A percentile compares a stretch with the other conserved stretches of the same genome.
Evolutionary conservation across 1,140 invertebrate genomes (phyloP).

Genomic region (Brachionus manjavacas): DNA sequence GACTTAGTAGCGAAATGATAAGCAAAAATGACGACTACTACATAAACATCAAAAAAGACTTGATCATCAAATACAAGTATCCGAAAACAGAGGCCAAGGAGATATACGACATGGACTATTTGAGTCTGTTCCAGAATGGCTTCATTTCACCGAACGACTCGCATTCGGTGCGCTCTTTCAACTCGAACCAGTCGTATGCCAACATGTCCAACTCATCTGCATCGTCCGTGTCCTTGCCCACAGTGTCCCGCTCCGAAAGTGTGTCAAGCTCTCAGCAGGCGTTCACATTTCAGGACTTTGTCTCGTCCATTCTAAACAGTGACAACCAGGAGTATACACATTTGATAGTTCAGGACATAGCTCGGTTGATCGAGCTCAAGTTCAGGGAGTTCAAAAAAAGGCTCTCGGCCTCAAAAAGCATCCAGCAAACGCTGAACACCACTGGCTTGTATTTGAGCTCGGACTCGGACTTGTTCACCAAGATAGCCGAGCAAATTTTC

Average conservation of each 20-base stretch:
- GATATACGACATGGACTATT: slow-evolving; percentile 21
- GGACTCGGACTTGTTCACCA: slow-evolving; percentile 22
- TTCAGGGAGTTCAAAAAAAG: slow-evolving; percentile 33
- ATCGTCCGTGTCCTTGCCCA: background rate
- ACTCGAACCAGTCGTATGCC: background rate
- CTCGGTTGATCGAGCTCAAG: slow-evolving; percentile 37
- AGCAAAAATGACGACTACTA: slow-evolving; percentile 15
- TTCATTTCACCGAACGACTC: background rate
- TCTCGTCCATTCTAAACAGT: slow-evolving; percentile 16
- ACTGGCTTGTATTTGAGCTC: background rate
- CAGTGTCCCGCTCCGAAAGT: background rate
- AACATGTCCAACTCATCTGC: background rate
- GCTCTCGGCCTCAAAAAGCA: background rate
- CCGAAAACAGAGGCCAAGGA: slow-evolving; percentile 7
- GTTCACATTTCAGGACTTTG: slow-evolving; percentile 40
- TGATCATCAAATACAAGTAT: slow-evolving; percentile 11
- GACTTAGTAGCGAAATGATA: background rate
- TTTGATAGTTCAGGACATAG: slow-evolving; percentile 28
- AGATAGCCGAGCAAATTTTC: slow-evolving; percentile 7
- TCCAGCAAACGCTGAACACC: background rate
- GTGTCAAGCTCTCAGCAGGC: background rate
- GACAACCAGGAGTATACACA: background rate
- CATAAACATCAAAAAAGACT: slow-evolving; percentile 12
- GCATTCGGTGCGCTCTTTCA: background rate
- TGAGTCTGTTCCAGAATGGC: background rate